Conservation (phyloP, 2,113 vertebrate genomes). For the Climacteris rufus region DNA sequence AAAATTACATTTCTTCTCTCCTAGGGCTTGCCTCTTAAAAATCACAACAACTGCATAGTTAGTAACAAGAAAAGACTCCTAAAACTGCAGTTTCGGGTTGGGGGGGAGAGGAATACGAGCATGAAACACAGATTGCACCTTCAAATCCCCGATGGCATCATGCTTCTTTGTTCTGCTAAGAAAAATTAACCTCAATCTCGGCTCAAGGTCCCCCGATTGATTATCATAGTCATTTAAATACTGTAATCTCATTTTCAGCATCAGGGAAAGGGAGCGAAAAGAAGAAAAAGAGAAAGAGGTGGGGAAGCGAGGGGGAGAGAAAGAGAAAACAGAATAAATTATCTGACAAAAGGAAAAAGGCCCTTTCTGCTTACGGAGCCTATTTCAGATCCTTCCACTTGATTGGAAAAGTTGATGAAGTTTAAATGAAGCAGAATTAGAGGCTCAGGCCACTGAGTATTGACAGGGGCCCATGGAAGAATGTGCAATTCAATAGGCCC, state of each 20-base stretch:
- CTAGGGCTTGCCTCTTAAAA: slow-evolving; percentile 36
- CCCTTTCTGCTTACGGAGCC: slow-evolving; percentile 75
- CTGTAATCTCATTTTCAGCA: slow-evolving; percentile 99
- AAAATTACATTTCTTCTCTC: slow-evolving; percentile 67
- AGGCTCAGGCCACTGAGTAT: slow-evolving; percentile 86
- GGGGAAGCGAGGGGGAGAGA: slow-evolving; percentile 56
- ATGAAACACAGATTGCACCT: slow-evolving; percentile 74
- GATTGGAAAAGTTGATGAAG: slow-evolving; percentile 99
- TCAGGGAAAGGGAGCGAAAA: slow-evolving; percentile 82
- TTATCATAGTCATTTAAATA: slow-evolving; percentile 99
- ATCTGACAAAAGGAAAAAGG: slow-evolving; percentile 77
- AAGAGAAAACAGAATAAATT: slow-evolving; percentile 79
- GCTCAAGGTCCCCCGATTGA: slow-evolving; percentile 83
- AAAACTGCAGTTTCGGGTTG: slow-evolving; percentile 62
- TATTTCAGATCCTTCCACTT: slow-evolving; percentile 94
- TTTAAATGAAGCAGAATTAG: slow-evolving; percentile 99
- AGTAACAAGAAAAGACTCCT: slow-evolving; percentile 69
- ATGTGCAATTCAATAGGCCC: slow-evolving; percentile 70
- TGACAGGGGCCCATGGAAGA: slow-evolving; percentile 59
- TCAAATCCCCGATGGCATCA: slow-evolving; percentile 64
- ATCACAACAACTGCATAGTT: slow-evolving; percentile 51
- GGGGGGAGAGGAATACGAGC: slow-evolving; percentile 40
- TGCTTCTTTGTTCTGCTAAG: slow-evolving; percentile 84
- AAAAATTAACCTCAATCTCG: slow-evolving; percentile 84
- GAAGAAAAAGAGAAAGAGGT: slow-evolving; percentile 70